These are phyloP conservation scores for Cherax quadricarinatus DNA, from an alignment of 1,140 invertebrate genomes.

Conservation along the genomic window DNA sequence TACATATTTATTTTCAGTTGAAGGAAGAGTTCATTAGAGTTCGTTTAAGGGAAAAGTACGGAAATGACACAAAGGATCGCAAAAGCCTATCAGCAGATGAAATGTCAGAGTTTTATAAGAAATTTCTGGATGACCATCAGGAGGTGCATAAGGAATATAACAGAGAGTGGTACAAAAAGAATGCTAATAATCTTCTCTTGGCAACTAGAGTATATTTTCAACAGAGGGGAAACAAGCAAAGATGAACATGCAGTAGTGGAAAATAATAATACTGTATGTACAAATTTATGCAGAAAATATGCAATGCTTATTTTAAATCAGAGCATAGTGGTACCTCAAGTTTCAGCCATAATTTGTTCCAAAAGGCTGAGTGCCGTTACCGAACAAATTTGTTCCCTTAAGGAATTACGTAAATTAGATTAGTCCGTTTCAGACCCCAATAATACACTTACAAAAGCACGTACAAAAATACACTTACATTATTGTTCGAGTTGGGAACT, in stretches of 20 bases:
- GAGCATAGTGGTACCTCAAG: too few species aligned
- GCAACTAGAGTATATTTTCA: constrained; percentile 34
- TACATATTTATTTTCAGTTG: constrained; percentile 32
- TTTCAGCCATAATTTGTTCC: too few species aligned
- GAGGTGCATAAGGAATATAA: constrained; percentile 34
- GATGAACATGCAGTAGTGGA: not conserved
- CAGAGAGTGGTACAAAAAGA: constrained; percentile 59
- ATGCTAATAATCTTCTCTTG: constrained; percentile 41
- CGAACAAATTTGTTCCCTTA: too few species aligned
- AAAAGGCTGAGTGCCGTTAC: too few species aligned
- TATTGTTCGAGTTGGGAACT: too few species aligned
- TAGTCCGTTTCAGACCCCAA: too few species aligned
- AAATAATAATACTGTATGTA: too few species aligned
- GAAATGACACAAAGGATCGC: constrained; percentile 7
- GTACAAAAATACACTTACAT: too few species aligned
- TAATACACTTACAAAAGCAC: too few species aligned
- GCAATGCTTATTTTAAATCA: too few species aligned
- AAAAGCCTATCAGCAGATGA: constrained; percentile 49
- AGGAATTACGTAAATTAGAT: too few species aligned
- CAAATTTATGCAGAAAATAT: too few species aligned
- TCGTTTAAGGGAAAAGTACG: constrained; percentile 49
- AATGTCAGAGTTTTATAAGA: constrained; percentile 62
- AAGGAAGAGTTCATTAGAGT: constrained; percentile 46
- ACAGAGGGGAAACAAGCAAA: not conserved
- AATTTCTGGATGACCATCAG: constrained; percentile 41